Percentiles rank a stretch among this genome's conserved stretches.
Evolutionary conservation across 2,113 vertebrate species (phyloP).

Genomic region (Charadrius vociferus): DNA sequence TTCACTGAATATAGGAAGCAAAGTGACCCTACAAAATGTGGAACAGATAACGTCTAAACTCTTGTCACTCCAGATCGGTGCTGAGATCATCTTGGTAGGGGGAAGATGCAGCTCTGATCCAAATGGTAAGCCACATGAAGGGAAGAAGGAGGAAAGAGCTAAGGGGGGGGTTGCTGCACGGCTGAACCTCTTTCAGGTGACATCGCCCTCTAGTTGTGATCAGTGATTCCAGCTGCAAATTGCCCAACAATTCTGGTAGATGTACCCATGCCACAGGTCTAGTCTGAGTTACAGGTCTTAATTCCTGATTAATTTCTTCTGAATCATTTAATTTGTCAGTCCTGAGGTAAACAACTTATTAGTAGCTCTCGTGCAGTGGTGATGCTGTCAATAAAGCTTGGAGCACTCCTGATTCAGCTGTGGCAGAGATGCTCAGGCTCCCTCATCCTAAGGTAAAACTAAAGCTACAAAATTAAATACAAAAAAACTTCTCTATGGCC

Average conservation of each 20-base stretch:
- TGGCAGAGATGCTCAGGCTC: not conserved
- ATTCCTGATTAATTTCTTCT: not conserved
- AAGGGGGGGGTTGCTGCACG: not conserved
- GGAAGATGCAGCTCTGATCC: not conserved
- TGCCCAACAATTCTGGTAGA: not conserved
- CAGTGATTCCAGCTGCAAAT: not conserved
- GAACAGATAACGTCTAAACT: not conserved
- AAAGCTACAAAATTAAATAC: conserved; percentile 51
- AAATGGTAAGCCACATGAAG: not conserved
- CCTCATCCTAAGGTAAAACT: not conserved
- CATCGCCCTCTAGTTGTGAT: not conserved
- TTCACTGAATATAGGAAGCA: not conserved
- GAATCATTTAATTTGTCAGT: not conserved
- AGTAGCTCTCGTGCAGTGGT: not conserved
- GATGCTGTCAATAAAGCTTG: not conserved
- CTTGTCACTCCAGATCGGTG: not conserved
- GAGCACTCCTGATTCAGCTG: not conserved
- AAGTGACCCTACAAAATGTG: not conserved
- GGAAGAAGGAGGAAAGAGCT: not conserved
- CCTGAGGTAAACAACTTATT: not conserved
- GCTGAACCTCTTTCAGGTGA: not conserved
- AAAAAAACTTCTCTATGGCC: not conserved
- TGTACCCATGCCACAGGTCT: not conserved
- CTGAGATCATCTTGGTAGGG: rapidly evolving
- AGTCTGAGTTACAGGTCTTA: not conserved